Conservation (phyloP, 2,113 vertebrate species). For the Istiophorus platypterus region DNA sequence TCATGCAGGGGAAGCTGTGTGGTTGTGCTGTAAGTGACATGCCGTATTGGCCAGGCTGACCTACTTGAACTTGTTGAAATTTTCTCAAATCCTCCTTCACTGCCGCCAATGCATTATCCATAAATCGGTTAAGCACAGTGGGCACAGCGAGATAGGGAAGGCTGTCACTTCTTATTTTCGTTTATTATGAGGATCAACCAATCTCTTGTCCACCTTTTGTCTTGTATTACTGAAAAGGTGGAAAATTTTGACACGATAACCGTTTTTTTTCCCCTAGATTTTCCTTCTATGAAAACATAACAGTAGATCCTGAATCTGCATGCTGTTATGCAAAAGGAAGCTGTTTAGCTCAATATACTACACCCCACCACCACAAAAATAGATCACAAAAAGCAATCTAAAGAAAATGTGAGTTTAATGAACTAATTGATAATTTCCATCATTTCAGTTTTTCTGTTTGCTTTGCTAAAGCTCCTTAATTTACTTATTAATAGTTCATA, state of each 20-base stretch:
- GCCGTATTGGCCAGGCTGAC: background rate
- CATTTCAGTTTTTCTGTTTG: background rate
- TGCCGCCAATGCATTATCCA: slow-evolving; percentile 21
- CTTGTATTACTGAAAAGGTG: background rate
- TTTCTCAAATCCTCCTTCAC: slow-evolving; percentile 1
- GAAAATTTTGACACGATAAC: slow-evolving; percentile 19
- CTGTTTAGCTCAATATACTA: background rate
- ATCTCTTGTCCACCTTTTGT: background rate
- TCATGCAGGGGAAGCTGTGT: slow-evolving; percentile 3
- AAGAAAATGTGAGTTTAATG: slow-evolving; percentile 27
- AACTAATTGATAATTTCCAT: no score
- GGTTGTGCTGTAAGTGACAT: background rate
- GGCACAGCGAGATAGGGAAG: background rate
- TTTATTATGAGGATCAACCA: slow-evolving; percentile 9
- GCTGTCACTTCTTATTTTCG: slow-evolving; percentile 23
- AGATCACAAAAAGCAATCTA: slow-evolving; percentile 8
- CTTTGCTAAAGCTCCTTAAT: background rate
- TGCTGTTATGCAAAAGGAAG: slow-evolving; percentile 5
- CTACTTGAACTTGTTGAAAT: slow-evolving; percentile 6
- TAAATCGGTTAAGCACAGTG: slow-evolving; percentile 9
- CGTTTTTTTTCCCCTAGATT: no score
- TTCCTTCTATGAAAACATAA: slow-evolving; percentile 15
- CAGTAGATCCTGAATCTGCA: background rate
- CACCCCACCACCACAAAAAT: no score
- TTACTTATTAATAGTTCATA: background rate